phyloP scores from a whole-genome alignment of 2,113 vertebrate species.

The Chaetorhynchus papuensis region DNA sequence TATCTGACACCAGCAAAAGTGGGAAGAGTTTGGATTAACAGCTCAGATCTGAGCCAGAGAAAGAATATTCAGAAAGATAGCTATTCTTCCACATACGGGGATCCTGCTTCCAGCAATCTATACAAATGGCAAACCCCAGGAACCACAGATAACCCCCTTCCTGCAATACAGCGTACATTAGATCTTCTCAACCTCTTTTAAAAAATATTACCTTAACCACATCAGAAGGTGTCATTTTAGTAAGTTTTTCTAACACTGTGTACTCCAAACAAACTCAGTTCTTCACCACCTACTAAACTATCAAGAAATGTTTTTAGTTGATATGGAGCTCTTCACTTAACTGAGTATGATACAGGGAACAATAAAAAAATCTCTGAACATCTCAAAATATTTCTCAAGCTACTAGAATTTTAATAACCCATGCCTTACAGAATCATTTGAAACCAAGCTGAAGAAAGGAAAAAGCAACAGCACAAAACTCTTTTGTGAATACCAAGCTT shows the following conservation, averaged over 20 bases:
- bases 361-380: background rate
- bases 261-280: background rate
- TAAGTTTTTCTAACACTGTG: background rate
- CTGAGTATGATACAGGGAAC: background rate
- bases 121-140: background rate
- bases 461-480: background rate
- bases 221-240: background rate
- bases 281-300: background rate
- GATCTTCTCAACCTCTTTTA: background rate
- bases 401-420: background rate
- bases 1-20: background rate
- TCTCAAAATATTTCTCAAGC: background rate
- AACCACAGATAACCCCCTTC: background rate
- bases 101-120: background rate
- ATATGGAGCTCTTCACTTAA: background rate
- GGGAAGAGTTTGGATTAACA: background rate
- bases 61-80: background rate
- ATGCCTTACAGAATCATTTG: background rate
- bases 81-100: background rate
- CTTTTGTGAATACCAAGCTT: background rate
- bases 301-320: background rate
- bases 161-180: background rate
- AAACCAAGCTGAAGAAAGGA: background rate
- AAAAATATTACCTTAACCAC: background rate
- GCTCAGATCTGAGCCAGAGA: background rate